A percentile compares a stretch with the other conserved stretches of the same genome.
Evolutionary conservation across 2,888 invertebrate species (phyloP).

Genomic region (Lasioglossum leucozonium): DNA sequence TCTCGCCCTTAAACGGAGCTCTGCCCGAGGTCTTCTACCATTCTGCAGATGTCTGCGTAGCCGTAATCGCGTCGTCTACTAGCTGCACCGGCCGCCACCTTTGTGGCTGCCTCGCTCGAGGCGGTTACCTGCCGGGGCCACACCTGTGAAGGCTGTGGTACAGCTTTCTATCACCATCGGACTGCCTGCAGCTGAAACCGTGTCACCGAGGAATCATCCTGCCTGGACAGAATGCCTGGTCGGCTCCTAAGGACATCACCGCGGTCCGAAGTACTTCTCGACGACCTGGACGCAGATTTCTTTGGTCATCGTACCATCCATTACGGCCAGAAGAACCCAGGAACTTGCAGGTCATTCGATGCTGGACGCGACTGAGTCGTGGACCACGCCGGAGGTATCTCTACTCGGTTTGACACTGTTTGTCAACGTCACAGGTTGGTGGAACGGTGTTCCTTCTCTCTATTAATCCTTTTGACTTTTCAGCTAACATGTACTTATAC

Average conservation of each 20-base stretch:
- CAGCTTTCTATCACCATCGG: slow-evolving; percentile 48
- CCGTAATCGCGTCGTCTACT: slow-evolving; percentile 35
- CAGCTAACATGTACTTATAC: slow-evolving; percentile 54
- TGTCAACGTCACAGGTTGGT: slow-evolving; percentile 80
- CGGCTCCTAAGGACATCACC: not conserved
- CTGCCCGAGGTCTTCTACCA: slow-evolving; percentile 33
- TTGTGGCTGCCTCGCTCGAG: slow-evolving; percentile 55
- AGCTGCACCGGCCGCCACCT: slow-evolving; percentile 24
- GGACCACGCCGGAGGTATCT: slow-evolving; percentile 67
- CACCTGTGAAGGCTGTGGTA: slow-evolving; percentile 43
- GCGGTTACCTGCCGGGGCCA: slow-evolving; percentile 38
- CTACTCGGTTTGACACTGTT: slow-evolving; percentile 75
- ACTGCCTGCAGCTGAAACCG: not conserved
- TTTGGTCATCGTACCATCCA: not conserved
- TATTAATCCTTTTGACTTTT: slow-evolving; percentile 67
- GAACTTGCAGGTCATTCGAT: slow-evolving; percentile 48
- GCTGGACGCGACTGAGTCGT: slow-evolving; percentile 48
- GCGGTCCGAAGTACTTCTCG: not conserved
- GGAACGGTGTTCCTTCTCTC: slow-evolving; percentile 75
- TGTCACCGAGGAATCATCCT: slow-evolving; percentile 1
- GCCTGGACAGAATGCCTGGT: not conserved
- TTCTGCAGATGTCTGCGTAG: slow-evolving; percentile 49
- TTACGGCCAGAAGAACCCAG: slow-evolving; percentile 18
- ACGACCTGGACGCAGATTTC: slow-evolving; percentile 30
- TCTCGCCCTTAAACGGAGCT: slow-evolving; percentile 48